These are phyloP conservation scores for Panopea generosa DNA, from an alignment of 2,888 invertebrate genomes.

Conservation along the genomic window DNA sequence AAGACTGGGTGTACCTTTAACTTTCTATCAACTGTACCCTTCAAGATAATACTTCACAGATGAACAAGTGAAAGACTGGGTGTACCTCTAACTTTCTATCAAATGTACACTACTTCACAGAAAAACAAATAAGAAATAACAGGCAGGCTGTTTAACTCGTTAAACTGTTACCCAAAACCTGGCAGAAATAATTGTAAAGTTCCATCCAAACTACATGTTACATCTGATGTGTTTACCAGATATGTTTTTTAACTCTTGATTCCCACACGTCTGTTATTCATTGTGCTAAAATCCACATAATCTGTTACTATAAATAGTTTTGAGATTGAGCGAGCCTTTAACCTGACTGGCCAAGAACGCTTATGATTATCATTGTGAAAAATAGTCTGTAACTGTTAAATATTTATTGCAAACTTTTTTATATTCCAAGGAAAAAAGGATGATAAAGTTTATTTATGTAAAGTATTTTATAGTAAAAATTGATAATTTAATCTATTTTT, in stretches of 20 bases:
- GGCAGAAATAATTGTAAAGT: constrained; percentile 25
- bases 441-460: too few species aligned
- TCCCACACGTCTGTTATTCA: too few species aligned
- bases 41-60: constrained; percentile 19
- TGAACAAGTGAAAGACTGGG: constrained; percentile 22
- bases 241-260: constrained; percentile 5
- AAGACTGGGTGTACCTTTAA: not conserved
- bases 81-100: not conserved
- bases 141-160: constrained; percentile 10
- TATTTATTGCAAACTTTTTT: too few species aligned
- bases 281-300: too few species aligned
- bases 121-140: constrained; percentile 4
- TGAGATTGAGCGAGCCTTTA: too few species aligned
- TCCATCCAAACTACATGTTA: constrained; percentile 34
- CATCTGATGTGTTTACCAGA: constrained; percentile 25
- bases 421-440: too few species aligned
- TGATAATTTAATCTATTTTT: too few species aligned
- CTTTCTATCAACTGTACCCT: not conserved
- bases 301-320: too few species aligned
- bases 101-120: not conserved
- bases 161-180: constrained; percentile 18
- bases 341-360: too few species aligned
- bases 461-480: too few species aligned
- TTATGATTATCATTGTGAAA: too few species aligned
- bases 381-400: too few species aligned